Conservation (phyloP, 2,888 invertebrate species). For the Drosophila putrida region DNA sequence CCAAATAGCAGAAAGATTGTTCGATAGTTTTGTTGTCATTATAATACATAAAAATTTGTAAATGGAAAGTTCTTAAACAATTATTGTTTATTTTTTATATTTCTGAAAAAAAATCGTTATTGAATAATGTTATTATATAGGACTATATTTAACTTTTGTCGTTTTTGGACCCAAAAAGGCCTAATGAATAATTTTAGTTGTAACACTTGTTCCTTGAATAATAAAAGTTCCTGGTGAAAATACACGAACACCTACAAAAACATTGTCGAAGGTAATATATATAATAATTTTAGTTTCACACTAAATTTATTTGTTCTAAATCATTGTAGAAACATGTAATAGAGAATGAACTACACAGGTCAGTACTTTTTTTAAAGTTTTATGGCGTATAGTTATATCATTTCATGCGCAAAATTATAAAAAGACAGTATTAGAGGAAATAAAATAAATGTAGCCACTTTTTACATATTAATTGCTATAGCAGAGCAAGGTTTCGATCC, state of each 20-base stretch:
- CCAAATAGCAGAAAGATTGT: background rate
- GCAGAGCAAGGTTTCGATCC: conserved; percentile 69
- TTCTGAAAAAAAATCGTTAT: too few species aligned
- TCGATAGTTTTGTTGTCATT: background rate
- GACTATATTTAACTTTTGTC: background rate
- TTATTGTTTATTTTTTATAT: too few species aligned
- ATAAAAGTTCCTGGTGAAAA: too few species aligned
- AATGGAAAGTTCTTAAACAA: too few species aligned
- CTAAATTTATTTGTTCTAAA: background rate
- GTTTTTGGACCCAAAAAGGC: background rate
- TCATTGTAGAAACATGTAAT: too few species aligned
- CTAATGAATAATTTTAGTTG: background rate
- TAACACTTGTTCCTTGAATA: background rate
- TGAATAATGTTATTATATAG: too few species aligned
- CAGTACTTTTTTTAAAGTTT: background rate
- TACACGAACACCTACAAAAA: too few species aligned
- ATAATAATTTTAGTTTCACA: background rate
- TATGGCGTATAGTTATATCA: background rate
- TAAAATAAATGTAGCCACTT: conserved; percentile 4
- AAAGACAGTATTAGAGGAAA: background rate
- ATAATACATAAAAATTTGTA: background rate
- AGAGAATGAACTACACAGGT: too few species aligned
- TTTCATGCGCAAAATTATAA: too few species aligned
- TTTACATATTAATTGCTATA: conserved; percentile 24
- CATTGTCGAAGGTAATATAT: background rate